Evolutionary conservation across 2,113 vertebrate genomes (phyloP).

Genomic region (Xenotilapia flavipinnis): DNA sequence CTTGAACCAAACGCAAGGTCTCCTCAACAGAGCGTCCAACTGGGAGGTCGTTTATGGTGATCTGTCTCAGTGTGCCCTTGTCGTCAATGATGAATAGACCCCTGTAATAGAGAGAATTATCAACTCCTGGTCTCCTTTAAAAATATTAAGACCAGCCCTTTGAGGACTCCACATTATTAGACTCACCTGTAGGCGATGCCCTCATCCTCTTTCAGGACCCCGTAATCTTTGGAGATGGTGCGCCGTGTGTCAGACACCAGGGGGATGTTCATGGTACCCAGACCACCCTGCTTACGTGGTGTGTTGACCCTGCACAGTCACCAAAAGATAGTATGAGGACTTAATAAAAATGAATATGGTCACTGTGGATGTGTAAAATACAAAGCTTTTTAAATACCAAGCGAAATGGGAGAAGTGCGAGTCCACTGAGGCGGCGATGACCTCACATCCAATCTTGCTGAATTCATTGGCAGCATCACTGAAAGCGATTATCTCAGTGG

Average conservation of each 20-base stretch:
- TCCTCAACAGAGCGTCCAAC: constrained; percentile 96
- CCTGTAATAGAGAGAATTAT: constrained; percentile 52
- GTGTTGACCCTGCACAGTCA: constrained; percentile 80
- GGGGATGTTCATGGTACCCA: constrained; percentile 91
- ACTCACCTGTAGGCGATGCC: constrained; percentile 91
- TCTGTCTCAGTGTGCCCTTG: constrained; percentile 91
- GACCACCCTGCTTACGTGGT: constrained; percentile 90
- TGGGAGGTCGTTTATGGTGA: constrained; percentile 98
- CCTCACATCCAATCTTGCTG: constrained; percentile 88
- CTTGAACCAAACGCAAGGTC: constrained; percentile 90
- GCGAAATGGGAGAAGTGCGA: constrained; percentile 97
- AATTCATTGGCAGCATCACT: constrained; percentile 91
- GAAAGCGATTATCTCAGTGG: constrained; percentile 96
- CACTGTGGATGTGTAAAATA: neutral
- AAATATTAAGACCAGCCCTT: neutral
- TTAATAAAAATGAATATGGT: neutral
- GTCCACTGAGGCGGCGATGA: constrained; percentile 94
- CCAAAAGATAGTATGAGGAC: neutral
- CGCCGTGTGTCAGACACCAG: constrained; percentile 84
- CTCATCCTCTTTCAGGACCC: constrained; percentile 92
- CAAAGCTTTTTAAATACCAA: constrained; percentile 68
- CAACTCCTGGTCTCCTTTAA: neutral
- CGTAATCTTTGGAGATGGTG: constrained; percentile 85
- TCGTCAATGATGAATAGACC: constrained; percentile 96
- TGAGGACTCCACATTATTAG: neutral